These are phyloP conservation scores for Pollicipes pollicipes DNA, from an alignment of 1,140 invertebrate species.

Conservation along the genomic window DNA sequence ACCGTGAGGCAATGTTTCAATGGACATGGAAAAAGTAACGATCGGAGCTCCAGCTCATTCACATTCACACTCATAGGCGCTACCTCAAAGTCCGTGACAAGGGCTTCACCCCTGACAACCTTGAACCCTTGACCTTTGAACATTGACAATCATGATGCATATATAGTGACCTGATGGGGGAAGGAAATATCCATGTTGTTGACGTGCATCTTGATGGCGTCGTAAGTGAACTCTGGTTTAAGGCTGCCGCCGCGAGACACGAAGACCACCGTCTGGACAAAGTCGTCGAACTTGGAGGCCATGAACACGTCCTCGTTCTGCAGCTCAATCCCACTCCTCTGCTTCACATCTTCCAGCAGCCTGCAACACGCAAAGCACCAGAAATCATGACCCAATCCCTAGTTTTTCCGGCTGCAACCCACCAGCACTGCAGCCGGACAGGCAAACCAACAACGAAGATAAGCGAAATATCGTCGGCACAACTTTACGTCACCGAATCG, in stretches of 20 bases:
- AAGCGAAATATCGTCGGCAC: slow-evolving; percentile 10
- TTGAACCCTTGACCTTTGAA: too few species aligned
- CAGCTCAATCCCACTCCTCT: slow-evolving; percentile 51
- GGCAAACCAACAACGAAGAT: slow-evolving; percentile 7
- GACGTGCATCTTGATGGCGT: slow-evolving; percentile 49
- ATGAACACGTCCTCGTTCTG: slow-evolving; percentile 86
- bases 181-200: slow-evolving; percentile 74
- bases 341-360: slow-evolving; percentile 80
- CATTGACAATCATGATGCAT: too few species aligned
- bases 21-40: too few species aligned
- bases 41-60: too few species aligned
- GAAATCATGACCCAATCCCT: too few species aligned
- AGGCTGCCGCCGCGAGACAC: slow-evolving; percentile 40
- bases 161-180: slow-evolving; percentile 55
- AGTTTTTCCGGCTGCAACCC: too few species aligned
- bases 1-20: too few species aligned
- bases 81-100: too few species aligned
- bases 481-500: neutral
- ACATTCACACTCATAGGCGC: too few species aligned
- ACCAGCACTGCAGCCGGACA: slow-evolving; percentile 3
- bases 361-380: too few species aligned
- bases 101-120: too few species aligned
- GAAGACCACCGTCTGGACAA: slow-evolving; percentile 44
- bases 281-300: slow-evolving; percentile 71
- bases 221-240: slow-evolving; percentile 39